These are phyloP conservation scores for Aspiorhynchus laticeps DNA, from an alignment of 2,113 vertebrate species.

Conservation along the genomic window DNA sequence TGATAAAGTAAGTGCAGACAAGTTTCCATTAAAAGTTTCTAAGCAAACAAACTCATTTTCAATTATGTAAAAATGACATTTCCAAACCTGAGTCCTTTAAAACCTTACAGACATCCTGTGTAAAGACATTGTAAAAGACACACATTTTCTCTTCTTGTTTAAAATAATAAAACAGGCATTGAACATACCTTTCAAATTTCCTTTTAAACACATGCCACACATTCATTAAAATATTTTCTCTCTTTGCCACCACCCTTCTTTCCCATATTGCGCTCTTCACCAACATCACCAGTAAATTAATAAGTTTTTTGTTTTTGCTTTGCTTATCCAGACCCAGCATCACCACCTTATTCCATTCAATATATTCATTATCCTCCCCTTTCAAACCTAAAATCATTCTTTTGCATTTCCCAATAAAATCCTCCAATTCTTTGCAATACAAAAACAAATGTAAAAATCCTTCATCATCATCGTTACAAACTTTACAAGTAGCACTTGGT, in stretches of 20 bases:
- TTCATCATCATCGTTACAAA: not conserved
- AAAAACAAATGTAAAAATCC: not conserved
- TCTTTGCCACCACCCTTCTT: not conserved
- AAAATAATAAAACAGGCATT: no score
- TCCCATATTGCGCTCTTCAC: not conserved
- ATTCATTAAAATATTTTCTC: not conserved
- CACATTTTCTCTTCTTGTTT: no score
- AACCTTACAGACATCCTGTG: no score
- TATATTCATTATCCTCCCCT: not conserved
- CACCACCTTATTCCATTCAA: not conserved
- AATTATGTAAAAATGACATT: no score
- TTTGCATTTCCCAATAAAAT: not conserved
- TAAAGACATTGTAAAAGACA: no score
- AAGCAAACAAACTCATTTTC: no score
- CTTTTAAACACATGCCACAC: not conserved
- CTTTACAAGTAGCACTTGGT: not conserved
- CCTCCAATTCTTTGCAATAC: not conserved
- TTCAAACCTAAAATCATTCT: not conserved
- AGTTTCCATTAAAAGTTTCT: no score
- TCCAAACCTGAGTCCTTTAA: no score
- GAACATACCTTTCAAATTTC: not conserved
- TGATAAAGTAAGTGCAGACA: no score
- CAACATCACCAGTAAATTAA: not conserved
- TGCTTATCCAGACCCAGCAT: not conserved
- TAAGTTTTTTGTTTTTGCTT: not conserved